Evolutionary conservation across 2,888 invertebrate genomes (phyloP).

Genomic region (Charanyca ferruginea): DNA sequence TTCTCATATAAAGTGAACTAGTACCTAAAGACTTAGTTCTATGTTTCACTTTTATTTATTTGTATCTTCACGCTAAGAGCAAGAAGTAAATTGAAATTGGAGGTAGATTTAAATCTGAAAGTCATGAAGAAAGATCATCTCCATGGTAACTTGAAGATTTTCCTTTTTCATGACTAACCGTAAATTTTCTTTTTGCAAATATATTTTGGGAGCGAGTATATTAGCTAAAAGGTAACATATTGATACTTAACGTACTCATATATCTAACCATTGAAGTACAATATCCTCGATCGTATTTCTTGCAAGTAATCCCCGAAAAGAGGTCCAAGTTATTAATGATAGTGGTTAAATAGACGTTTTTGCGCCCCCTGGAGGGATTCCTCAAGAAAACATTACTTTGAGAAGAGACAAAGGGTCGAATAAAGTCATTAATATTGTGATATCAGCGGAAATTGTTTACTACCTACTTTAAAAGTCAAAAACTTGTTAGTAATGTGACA

Average conservation of each 20-base stretch:
- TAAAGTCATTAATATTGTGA: conserved; percentile 66
- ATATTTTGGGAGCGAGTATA: conserved; percentile 20
- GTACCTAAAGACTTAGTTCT: background rate
- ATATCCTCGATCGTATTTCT: conserved; percentile 60
- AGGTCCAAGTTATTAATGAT: conserved; percentile 68
- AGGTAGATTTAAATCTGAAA: conserved; percentile 35
- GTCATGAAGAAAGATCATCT: background rate
- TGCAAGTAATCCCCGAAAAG: conserved; percentile 67
- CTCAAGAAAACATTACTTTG: conserved; percentile 56
- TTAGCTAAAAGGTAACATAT: conserved; percentile 47
- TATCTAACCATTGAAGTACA: conserved; percentile 44
- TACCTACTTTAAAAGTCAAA: conserved; percentile 19
- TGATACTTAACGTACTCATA: conserved; percentile 42
- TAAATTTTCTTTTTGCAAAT: conserved; percentile 22
- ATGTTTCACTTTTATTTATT: conserved; percentile 17
- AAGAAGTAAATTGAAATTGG: conserved; percentile 32
- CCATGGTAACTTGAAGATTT: conserved; percentile 7
- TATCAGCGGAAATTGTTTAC: conserved; percentile 46
- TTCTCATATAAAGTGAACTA: background rate
- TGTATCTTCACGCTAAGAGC: conserved; percentile 10
- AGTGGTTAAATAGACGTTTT: conserved; percentile 67
- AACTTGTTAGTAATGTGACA: conserved; percentile 4
- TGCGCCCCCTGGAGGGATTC: conserved; percentile 53
- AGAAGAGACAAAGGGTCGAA: conserved; percentile 60
- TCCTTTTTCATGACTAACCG: conserved; percentile 27